phyloP scores from a whole-genome alignment of 1,140 invertebrate species.

The Drosophila guanche region DNA sequence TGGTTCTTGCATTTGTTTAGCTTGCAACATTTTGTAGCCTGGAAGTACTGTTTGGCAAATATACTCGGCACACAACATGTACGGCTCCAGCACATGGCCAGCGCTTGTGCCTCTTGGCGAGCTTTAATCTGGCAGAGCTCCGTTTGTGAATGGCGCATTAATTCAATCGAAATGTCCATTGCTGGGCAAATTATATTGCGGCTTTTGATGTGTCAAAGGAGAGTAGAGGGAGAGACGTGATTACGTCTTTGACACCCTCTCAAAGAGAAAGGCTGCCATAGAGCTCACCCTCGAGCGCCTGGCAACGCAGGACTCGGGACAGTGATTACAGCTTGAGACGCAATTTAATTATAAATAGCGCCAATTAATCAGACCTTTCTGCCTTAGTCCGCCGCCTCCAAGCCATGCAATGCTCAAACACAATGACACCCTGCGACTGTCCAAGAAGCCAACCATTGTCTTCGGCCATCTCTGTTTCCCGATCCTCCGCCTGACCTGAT shows the following conservation, averaged over 20 bases:
- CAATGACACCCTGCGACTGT: constrained; percentile 39
- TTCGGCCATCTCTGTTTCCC: constrained; percentile 19
- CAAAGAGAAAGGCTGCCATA: constrained; percentile 2
- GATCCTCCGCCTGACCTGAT: constrained; percentile 28
- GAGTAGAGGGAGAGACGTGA: not conserved
- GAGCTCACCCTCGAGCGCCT: not conserved
- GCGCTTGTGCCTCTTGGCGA: constrained; percentile 7
- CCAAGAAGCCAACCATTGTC: constrained; percentile 31
- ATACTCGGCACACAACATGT: constrained; percentile 57
- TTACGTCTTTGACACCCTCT: constrained; percentile 28
- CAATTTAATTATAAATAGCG: constrained; percentile 68
- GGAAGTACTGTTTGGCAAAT: constrained; percentile 77
- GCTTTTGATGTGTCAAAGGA: constrained; percentile 44
- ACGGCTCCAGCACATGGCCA: constrained; percentile 14
- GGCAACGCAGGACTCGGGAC: constrained; percentile 36
- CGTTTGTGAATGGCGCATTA: constrained; percentile 35
- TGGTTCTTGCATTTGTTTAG: constrained; percentile 49
- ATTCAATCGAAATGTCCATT: constrained; percentile 51
- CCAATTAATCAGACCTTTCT: constrained; percentile 62
- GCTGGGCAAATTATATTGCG: constrained; percentile 31
- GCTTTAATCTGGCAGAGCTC: constrained; percentile 6
- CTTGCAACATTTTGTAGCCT: constrained; percentile 65
- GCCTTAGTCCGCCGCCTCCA: constrained; percentile 26
- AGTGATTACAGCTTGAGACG: constrained; percentile 55
- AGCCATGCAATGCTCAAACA: constrained; percentile 8